phyloP scores from a whole-genome alignment of 2,113 vertebrate genomes.

The Archocentrus centrarchus region DNA sequence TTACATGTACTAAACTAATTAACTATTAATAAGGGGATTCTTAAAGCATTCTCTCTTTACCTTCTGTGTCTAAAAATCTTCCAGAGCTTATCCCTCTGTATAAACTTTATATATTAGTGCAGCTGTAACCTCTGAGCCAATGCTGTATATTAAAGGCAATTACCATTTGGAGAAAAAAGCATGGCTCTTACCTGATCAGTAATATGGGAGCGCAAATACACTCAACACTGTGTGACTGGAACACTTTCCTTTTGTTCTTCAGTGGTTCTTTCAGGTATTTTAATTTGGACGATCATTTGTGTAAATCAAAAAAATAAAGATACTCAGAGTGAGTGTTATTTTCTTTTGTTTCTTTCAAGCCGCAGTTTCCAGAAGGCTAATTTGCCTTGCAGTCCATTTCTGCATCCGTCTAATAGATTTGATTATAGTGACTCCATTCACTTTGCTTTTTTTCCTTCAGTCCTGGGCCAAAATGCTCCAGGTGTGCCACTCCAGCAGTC shows the following conservation, averaged over 20 bases:
- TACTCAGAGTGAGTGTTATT: background rate
- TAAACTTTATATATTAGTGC: background rate
- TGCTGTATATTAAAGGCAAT: background rate
- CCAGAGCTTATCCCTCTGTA: background rate
- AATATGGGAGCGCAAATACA: background rate
- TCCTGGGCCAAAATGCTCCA: background rate
- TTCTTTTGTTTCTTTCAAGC: background rate
- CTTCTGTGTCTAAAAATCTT: background rate
- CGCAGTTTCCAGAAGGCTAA: background rate
- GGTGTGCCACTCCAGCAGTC: background rate
- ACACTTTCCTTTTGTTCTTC: background rate
- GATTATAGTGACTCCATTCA: background rate
- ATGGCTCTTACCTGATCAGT: background rate
- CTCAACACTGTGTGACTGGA: background rate
- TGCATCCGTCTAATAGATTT: background rate
- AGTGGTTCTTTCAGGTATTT: background rate
- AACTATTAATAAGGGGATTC: background rate
- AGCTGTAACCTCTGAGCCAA: too few relatives aligned
- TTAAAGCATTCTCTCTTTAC: background rate
- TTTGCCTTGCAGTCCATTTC: constrained; percentile 6
- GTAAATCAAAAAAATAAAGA: background rate
- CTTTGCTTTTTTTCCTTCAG: background rate
- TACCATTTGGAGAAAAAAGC: background rate
- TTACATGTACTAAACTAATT: background rate
- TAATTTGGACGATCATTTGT: background rate